Evolutionary conservation across 2,113 vertebrate genomes (phyloP).

Genomic region (Salvelinus sp.): DNA sequence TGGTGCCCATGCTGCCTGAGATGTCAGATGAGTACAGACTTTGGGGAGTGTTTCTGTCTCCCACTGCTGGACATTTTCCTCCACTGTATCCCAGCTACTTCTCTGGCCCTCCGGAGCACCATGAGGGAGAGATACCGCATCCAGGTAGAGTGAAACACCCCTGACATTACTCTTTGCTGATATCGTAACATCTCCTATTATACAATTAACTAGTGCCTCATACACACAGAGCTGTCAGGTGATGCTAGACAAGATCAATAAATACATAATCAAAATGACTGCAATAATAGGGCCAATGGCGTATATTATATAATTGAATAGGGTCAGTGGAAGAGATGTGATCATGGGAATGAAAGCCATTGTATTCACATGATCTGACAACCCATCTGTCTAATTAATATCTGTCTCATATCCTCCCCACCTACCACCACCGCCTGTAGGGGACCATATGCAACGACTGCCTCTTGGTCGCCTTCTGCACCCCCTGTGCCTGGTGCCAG

Average conservation of each 20-base stretch:
- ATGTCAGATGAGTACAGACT: constrained; percentile 52
- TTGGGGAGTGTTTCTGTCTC: constrained; percentile 64
- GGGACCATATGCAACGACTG: constrained; percentile 59
- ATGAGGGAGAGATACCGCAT: not conserved
- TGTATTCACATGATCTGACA: not conserved
- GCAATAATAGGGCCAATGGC: too few species aligned
- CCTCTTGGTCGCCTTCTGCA: constrained; percentile 39
- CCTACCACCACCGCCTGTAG: constrained; percentile 20
- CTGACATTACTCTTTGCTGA: too few species aligned
- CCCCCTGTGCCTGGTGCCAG: constrained; percentile 55
- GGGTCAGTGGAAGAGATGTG: too few species aligned
- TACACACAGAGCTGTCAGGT: not conserved
- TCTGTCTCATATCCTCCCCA: not conserved
- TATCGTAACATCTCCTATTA: not conserved
- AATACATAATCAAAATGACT: too few species aligned
- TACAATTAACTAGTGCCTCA: not conserved
- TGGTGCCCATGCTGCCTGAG: constrained; percentile 59
- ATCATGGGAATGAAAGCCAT: too few species aligned
- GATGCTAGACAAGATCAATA: too few species aligned
- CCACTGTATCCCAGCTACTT: constrained; percentile 9
- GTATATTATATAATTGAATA: too few species aligned
- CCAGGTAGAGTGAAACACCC: not conserved
- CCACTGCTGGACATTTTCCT: constrained; percentile 49
- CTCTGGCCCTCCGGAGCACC: constrained; percentile 41
- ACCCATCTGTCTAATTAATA: not conserved